Base-by-base conservation (phyloP, 2,797 vertebrate species). In the Periparus ater region DNA sequence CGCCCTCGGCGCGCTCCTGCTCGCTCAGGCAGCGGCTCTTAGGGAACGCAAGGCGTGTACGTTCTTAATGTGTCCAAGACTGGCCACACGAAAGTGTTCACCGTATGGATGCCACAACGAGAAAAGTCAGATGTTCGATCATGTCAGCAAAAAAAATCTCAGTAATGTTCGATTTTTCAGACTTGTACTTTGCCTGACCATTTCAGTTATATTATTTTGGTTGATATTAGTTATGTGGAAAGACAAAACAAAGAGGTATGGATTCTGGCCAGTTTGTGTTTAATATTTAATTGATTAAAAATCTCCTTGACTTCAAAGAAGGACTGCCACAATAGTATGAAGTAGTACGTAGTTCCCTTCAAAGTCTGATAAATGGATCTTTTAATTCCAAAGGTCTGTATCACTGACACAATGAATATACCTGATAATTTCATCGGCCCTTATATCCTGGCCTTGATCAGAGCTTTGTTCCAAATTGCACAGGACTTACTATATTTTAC, bases 21-120 rank as follows among this genome's bases (percentile, higher is more conserved):
- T 14, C 26, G 14, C 18, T 15, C n/a, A 3, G n/a, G 40, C 27
- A 5, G 1, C 12, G 47, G 17, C 45, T 22, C 61, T 22, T 6
- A 2, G 26, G 9, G 22, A 36, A 8, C 12, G 15, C 18, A 1
- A 7, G 18, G 47, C 38, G 2, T 2, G 8, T 6, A 7, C 3
- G 11, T 20, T n/a, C 25, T 22, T 19, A 6, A 29, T 23, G 44
- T 16, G 47, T 29, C 19, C 3, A n/a, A 45, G 23, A 10, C 10
- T 25, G 60, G 50, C 17, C 26, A 18, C 87, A 60, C 23, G 26
- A n/a, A 66, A n/a, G 9, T 32, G 36, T 54, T 73, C 51, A 11
- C n/a, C 13, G 7, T 40, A 27, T 2, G 29, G 76, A 45, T 23
- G 36, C 44, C 45, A 53, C 25, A 34, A 53, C 3, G 42, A 58